These are phyloP conservation scores for Umimayanthus chanpuru DNA, from an alignment of 92 coral and sea anemone species.

Conservation along the genomic window DNA sequence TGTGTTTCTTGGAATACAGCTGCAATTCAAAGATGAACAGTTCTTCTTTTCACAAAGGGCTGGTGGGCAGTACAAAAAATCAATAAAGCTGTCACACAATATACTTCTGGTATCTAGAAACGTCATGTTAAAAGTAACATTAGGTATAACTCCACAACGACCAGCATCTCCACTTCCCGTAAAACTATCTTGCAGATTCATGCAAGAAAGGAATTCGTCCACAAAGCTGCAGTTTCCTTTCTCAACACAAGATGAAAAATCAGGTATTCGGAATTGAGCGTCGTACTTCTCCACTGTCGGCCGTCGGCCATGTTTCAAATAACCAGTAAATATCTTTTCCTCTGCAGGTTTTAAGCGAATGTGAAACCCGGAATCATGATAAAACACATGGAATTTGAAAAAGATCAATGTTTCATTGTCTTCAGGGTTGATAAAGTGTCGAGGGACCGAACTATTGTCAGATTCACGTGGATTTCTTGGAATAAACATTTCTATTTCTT, in stretches of 20 bases:
- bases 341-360: constrained; percentile 24
- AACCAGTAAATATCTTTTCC: constrained; percentile 24
- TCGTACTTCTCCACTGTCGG: constrained; percentile 23
- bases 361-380: constrained; percentile 42
- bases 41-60: not conserved
- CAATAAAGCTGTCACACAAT: not conserved
- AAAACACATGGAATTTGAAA: constrained; percentile 38
- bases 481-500: constrained; percentile 50
- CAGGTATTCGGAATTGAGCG: constrained; percentile 22
- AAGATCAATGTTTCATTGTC: constrained; percentile 40
- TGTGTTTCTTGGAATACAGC: not conserved
- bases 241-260: constrained; percentile 20
- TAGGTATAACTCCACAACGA: not conserved
- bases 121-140: not conserved
- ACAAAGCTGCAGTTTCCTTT: constrained; percentile 20
- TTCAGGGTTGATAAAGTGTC: constrained; percentile 32
- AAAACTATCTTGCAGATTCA: constrained; percentile 9
- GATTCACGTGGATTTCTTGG: constrained; percentile 44
- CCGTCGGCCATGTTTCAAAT: not conserved
- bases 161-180: not conserved
- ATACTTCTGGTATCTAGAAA: not conserved
- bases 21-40: not conserved
- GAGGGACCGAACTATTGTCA: constrained; percentile 20
- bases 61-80: constrained; percentile 7
- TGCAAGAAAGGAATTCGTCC: constrained; percentile 24